phyloP scores from a whole-genome alignment of 1,140 invertebrate genomes.

The Sipha flava region DNA sequence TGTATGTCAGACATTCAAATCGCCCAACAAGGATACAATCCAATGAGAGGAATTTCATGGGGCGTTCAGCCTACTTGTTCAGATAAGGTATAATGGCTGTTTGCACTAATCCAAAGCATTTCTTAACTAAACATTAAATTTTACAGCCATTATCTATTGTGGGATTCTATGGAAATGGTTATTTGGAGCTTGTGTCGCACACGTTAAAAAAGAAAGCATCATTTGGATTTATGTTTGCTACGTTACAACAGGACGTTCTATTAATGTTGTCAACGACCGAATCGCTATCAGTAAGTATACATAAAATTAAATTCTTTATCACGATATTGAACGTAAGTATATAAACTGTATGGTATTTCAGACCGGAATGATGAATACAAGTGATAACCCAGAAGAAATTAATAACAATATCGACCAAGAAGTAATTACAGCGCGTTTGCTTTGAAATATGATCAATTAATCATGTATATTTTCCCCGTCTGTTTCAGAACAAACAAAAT shows the following conservation, averaged over 20 bases:
- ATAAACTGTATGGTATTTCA: not conserved
- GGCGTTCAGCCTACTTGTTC: conserved; percentile 69
- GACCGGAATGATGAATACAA: conserved; percentile 25
- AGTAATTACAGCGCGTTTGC: conserved; percentile 27
- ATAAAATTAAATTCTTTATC: too few relatives aligned
- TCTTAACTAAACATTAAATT: not conserved
- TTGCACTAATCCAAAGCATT: not conserved
- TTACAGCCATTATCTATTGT: conserved; percentile 53
- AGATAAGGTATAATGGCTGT: conserved; percentile 51
- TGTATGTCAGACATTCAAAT: conserved; percentile 73
- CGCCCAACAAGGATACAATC: conserved; percentile 58
- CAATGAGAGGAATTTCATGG: conserved; percentile 56
- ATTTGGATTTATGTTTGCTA: conserved; percentile 70
- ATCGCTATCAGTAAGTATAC: conserved; percentile 44
- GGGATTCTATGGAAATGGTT: conserved; percentile 71
- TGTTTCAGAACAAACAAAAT: conserved; percentile 48
- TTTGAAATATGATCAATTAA: not conserved
- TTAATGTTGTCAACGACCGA: conserved; percentile 64
- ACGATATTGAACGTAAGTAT: not conserved
- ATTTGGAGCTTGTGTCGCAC: conserved; percentile 61
- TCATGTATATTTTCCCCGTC: conserved; percentile 32
- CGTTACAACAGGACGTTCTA: conserved; percentile 58
- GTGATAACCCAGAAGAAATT: conserved; percentile 39
- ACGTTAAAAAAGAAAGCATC: conserved; percentile 56
- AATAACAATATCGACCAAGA: conserved; percentile 40